Percentiles rank a stretch among this genome's conserved stretches.
Conservation (phyloP, 2,113 vertebrate species). For the Platichthys stellatus region DNA sequence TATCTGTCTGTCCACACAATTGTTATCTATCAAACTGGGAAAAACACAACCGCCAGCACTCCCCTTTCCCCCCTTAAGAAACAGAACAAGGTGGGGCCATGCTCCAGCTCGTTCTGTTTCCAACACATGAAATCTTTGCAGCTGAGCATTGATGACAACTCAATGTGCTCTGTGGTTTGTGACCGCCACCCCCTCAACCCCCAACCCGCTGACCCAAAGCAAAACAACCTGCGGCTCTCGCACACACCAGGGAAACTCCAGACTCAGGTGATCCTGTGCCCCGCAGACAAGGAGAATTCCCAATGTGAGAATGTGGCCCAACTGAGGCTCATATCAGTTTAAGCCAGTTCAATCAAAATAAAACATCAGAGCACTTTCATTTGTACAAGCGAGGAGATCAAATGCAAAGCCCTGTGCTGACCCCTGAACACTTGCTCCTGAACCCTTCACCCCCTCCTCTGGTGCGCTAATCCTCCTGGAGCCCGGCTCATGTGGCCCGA, state of each 20-base stretch:
- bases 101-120: conserved; percentile 3
- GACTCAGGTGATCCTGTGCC: conserved; percentile 44
- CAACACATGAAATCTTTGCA: conserved; percentile 14
- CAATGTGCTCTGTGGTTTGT: conserved; percentile 39
- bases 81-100: conserved; percentile 18
- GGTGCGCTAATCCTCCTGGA: conserved; percentile 70
- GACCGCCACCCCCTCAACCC: conserved; percentile 7
- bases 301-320: conserved; percentile 21
- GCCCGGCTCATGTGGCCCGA: conserved; percentile 59
- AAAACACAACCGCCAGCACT: conserved; percentile 28
- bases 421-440: conserved; percentile 67
- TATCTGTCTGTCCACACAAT: conserved; percentile 53
- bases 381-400: conserved; percentile 55
- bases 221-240: conserved; percentile 46
- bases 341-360: conserved; percentile 54
- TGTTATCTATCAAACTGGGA: conserved; percentile 51
- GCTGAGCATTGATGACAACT: conserved; percentile 41
- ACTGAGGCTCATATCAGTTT: conserved; percentile 34
- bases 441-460: conserved; percentile 59
- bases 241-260: conserved; percentile 31
- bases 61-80: conserved; percentile 20
- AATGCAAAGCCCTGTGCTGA: conserved; percentile 66
- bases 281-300: conserved; percentile 10
- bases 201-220: conserved; percentile 29
- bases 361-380: conserved; percentile 54